Percentiles rank a stretch among this genome's conserved stretches.
phyloP scores from a whole-genome alignment of 92 coral and sea anemone genomes.

The Parazoanthus darwini region DNA sequence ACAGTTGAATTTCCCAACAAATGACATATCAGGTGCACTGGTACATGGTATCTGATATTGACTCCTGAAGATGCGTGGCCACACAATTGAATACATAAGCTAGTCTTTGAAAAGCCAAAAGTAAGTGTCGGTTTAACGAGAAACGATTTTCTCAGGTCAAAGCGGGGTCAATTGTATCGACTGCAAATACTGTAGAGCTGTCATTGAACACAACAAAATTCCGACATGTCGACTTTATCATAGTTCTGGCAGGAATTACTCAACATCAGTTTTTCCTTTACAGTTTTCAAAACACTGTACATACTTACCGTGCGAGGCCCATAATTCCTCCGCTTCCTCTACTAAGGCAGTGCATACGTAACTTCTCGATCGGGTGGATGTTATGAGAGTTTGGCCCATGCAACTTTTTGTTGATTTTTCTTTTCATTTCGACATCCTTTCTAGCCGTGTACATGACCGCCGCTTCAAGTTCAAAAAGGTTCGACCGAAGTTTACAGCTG shows the following conservation, averaged over 20 bases:
- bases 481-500: background rate
- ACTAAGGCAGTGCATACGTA: conserved; percentile 76
- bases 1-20: background rate
- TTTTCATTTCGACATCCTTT: conserved; percentile 71
- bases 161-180: too few species aligned
- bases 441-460: conserved; percentile 77
- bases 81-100: too few species aligned
- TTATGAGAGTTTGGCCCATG: conserved; percentile 38
- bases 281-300: too few species aligned
- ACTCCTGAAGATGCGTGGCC: too few species aligned
- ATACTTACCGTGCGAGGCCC: conserved; percentile 89
- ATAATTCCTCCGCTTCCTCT: conserved; percentile 88
- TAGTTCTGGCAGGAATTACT: too few species aligned
- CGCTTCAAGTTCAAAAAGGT: background rate
- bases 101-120: background rate
- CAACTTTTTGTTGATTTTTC: conserved; percentile 59
- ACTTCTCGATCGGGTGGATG: conserved; percentile 66
- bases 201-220: too few species aligned
- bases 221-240: too few species aligned
- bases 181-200: too few species aligned
- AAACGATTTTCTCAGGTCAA: too few species aligned
- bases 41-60: too few species aligned
- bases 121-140: background rate
- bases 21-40: too few species aligned
- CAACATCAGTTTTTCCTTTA: too few species aligned